phyloP scores from a whole-genome alignment of 2,113 vertebrate genomes.

The Albula goreensis region DNA sequence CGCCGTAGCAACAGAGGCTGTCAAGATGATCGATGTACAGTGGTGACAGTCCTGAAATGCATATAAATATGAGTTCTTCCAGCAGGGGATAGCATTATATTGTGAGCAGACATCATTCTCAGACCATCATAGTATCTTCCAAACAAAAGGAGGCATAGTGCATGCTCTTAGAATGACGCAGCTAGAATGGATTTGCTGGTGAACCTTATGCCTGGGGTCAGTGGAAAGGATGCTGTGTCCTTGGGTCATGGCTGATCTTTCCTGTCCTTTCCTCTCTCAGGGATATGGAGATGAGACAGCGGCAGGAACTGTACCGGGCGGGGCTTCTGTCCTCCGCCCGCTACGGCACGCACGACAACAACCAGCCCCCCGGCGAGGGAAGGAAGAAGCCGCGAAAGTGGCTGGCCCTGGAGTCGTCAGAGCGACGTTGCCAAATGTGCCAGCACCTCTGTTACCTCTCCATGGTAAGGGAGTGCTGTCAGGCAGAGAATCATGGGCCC shows the following conservation, averaged over 20 bases:
- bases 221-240: no score
- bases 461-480: slow-evolving; percentile 77
- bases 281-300: slow-evolving; percentile 95
- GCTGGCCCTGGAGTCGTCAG: slow-evolving; percentile 90
- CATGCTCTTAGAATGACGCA: no score
- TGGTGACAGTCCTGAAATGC: no score
- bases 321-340: slow-evolving; percentile 91
- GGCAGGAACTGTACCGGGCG: slow-evolving; percentile 88
- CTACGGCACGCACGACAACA: slow-evolving; percentile 87
- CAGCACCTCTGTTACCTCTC: slow-evolving; percentile 97
- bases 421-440: slow-evolving; percentile 95
- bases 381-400: slow-evolving; percentile 97
- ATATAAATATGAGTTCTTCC: no score
- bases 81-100: no score
- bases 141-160: no score
- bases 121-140: no score
- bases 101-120: no score
- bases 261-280: slow-evolving; percentile 56
- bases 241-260: neutral
- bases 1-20: neutral
- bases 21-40: neutral
- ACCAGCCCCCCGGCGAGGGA: slow-evolving; percentile 70
- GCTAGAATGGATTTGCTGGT: no score
- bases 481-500: neutral
- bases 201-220: no score